Conservation (phyloP, 2,113 vertebrate species). For the Potamarius usumacintae region DNA sequence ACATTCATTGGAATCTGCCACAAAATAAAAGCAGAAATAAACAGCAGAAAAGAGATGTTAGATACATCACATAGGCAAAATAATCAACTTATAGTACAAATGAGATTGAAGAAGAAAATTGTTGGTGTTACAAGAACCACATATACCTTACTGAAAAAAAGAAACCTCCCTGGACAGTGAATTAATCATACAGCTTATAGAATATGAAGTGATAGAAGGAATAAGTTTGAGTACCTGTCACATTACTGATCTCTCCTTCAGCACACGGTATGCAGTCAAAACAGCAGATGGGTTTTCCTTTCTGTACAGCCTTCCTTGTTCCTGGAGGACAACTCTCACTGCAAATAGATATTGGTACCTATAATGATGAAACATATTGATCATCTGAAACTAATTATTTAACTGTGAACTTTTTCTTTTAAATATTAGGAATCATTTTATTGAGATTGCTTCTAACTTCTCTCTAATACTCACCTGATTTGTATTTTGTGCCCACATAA, state of each 20-base stretch:
- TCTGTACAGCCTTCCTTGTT: constrained; percentile 68
- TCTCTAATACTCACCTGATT: background rate
- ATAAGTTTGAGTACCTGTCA: constrained; percentile 48
- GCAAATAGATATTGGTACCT: constrained; percentile 69
- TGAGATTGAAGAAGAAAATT: background rate
- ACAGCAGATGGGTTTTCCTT: constrained; percentile 72
- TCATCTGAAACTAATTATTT: no score
- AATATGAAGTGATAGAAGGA: no score
- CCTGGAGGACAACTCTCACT: constrained; percentile 66
- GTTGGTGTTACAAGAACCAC: background rate
- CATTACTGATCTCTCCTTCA: constrained; percentile 71
- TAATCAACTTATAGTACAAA: background rate
- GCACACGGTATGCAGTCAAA: constrained; percentile 71
- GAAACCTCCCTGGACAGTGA: background rate
- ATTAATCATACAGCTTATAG: background rate
- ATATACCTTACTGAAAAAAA: background rate
- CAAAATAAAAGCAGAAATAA: background rate
- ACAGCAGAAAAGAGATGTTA: background rate
- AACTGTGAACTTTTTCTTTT: no score
- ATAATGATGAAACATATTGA: no score
- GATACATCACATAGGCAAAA: background rate
- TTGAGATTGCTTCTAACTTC: background rate
- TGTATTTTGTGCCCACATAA: constrained; percentile 22
- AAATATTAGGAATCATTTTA: no score
- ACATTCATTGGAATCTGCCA: constrained; percentile 54